Conservation (phyloP, 37 sponge, comb jelly and placozoan species). For the Halisarca cf. caerulea region DNA sequence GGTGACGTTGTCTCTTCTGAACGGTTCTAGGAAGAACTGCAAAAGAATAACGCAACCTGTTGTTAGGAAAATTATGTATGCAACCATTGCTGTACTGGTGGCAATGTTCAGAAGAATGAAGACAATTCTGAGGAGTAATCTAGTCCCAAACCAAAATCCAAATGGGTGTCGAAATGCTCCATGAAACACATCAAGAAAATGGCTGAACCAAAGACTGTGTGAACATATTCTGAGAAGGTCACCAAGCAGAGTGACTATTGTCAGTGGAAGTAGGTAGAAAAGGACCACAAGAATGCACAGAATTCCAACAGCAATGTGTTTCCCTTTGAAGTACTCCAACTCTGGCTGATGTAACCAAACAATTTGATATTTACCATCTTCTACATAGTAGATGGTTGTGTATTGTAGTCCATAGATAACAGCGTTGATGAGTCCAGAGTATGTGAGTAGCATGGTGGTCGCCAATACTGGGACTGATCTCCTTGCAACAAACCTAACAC, state of each 20-base stretch:
- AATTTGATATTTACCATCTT: not conserved
- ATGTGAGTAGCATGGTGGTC: constrained; percentile 38
- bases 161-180: not conserved
- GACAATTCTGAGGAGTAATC: not conserved
- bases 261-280: constrained; percentile 11
- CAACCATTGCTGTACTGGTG: not conserved
- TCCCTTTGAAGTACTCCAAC: constrained; percentile 15
- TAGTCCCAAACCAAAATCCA: constrained; percentile 18
- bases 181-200: constrained; percentile 11
- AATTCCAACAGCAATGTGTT: constrained; percentile 13
- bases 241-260: not conserved
- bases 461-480: constrained; percentile 42
- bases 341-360: constrained; percentile 20
- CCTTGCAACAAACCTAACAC: not conserved
- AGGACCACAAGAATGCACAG: not conserved
- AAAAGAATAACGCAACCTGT: not conserved
- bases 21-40: not conserved
- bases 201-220: constrained; percentile 6
- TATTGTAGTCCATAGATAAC: not conserved
- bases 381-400: not conserved
- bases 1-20: not conserved
- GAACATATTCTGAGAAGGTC: not conserved
- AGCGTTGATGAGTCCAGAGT: not conserved
- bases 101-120: not conserved
- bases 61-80: not conserved